Conservation (phyloP, 2,113 vertebrate genomes). For the Mus musculus region DNA sequence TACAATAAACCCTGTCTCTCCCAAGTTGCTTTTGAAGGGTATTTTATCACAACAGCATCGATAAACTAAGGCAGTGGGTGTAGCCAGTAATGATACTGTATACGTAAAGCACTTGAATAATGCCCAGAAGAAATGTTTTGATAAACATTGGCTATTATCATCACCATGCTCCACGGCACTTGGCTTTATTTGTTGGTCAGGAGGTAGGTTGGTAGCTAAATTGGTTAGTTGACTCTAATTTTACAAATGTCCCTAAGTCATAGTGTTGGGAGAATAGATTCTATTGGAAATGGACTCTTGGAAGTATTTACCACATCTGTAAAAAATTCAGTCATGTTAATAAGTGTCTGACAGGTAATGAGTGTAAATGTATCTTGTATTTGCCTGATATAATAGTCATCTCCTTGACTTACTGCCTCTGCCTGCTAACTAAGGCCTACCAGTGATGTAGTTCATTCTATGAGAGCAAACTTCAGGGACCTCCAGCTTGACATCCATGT, state of each 20-base stretch:
- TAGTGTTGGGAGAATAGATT: neutral
- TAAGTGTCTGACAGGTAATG: neutral
- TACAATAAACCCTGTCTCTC: neutral
- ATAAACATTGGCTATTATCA: neutral
- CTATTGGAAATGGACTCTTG: neutral
- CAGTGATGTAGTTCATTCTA: neutral
- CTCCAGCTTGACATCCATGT: neutral
- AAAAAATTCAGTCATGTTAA: neutral
- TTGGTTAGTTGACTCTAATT: neutral
- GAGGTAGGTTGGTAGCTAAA: neutral
- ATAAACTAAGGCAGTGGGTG: neutral
- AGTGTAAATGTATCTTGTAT: neutral
- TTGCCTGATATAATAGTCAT: too few relatives aligned
- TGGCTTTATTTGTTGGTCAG: neutral
- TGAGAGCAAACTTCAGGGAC: neutral
- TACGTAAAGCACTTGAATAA: neutral
- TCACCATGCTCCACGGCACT: neutral
- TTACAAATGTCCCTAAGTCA: neutral
- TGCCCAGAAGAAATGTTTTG: neutral
- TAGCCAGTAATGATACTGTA: neutral
- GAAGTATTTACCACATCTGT: neutral
- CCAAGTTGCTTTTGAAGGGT: neutral
- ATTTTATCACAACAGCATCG: neutral
- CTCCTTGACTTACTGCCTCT: too few relatives aligned
- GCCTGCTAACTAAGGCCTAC: neutral